A percentile compares a stretch with the other conserved stretches of the same genome.
Conservation (phyloP, 2,888 invertebrate genomes). For the Asteroscopus sphinx region DNA sequence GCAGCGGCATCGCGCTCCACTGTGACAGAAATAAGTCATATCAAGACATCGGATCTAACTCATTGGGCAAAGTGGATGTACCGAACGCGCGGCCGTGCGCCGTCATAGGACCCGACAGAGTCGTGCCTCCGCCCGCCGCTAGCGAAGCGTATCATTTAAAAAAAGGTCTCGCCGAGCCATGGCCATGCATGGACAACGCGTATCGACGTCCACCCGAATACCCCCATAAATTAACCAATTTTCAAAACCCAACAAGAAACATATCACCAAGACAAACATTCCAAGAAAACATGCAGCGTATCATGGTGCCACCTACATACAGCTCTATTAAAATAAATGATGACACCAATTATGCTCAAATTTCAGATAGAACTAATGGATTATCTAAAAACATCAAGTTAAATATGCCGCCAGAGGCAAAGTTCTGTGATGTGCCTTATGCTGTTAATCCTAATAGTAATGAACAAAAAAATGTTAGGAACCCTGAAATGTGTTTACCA, state of each 20-base stretch:
- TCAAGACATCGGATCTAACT: conserved; percentile 79
- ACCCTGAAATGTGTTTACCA: conserved; percentile 75
- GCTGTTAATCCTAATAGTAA: conserved; percentile 75
- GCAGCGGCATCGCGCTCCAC: conserved; percentile 70
- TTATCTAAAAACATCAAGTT: conserved; percentile 75
- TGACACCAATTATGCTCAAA: conserved; percentile 67
- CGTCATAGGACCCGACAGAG: conserved; percentile 86
- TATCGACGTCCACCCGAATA: conserved; percentile 81
- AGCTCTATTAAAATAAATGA: conserved; percentile 76
- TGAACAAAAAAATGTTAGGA: conserved; percentile 81
- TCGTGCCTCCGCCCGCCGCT: conserved; percentile 72
- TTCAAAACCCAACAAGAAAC: conserved; percentile 80
- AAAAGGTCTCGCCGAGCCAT: conserved; percentile 75
- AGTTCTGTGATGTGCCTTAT: conserved; percentile 89
- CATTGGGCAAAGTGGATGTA: conserved; percentile 82
- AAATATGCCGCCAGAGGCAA: conserved; percentile 76
- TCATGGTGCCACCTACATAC: conserved; percentile 83
- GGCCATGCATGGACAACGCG: conserved; percentile 72
- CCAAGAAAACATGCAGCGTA: conserved; percentile 88
- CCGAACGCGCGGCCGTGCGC: conserved; percentile 83
- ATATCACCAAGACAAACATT: conserved; percentile 89
- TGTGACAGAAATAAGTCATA: conserved; percentile 79
- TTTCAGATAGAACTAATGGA: conserved; percentile 66
- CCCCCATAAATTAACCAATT: conserved; percentile 75
- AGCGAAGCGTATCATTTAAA: conserved; percentile 73